Conservation (phyloP, 2,797 vertebrate species). For the Menidia menidia region DNA sequence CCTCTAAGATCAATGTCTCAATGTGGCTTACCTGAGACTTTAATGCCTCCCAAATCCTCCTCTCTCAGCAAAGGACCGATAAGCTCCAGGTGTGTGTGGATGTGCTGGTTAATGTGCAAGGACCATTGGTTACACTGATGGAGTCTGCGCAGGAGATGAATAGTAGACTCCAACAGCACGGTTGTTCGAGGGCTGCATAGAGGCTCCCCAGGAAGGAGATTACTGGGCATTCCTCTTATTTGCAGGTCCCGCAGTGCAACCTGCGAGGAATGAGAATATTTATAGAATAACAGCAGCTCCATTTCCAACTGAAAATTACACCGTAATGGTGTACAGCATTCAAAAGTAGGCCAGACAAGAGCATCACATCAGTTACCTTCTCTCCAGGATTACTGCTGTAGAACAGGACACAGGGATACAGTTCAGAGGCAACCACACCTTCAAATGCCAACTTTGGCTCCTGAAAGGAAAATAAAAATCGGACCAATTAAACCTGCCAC, state of each 20-base stretch:
- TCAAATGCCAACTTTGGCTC: constrained; percentile 88
- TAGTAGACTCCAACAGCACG: constrained; percentile 82
- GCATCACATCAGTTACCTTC: constrained; percentile 71
- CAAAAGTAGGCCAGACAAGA: not conserved
- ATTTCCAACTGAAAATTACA: not conserved
- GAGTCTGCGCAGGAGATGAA: constrained; percentile 82
- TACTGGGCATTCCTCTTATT: constrained; percentile 86
- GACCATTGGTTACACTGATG: constrained; percentile 83
- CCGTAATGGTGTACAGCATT: not conserved
- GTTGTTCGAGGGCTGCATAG: constrained; percentile 83
- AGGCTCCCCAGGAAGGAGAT: constrained; percentile 84
- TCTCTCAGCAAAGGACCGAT: constrained; percentile 81
- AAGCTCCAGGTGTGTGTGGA: constrained; percentile 81
- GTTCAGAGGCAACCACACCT: constrained; percentile 83
- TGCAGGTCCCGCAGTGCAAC: constrained; percentile 85
- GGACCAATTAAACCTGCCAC: not conserved
- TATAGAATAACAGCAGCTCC: not conserved
- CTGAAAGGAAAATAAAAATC: constrained; percentile 55
- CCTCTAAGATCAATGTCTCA: not conserved
- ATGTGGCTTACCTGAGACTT: constrained; percentile 59
- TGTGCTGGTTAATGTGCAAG: constrained; percentile 82
- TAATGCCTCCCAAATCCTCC: constrained; percentile 53
- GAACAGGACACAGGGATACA: constrained; percentile 87
- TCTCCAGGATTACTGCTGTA: constrained; percentile 89
- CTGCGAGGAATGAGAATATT: constrained; percentile 57